A percentile compares a stretch with the other conserved stretches of the same genome.
Conservation (phyloP, 2,113 vertebrate species). For the Festucalex cinctus region DNA sequence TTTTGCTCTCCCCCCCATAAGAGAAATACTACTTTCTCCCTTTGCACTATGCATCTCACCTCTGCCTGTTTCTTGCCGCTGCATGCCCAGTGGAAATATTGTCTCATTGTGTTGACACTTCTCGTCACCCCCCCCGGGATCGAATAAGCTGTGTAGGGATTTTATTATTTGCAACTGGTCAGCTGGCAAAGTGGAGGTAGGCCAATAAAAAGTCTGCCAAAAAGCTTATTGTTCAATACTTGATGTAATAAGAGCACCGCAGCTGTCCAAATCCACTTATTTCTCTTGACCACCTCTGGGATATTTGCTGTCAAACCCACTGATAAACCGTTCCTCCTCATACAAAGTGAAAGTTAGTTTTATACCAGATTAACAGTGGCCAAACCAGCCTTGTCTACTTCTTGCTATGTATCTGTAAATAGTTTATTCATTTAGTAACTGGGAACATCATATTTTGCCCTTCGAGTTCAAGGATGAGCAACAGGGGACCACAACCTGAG, state of each 20-base stretch:
- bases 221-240: slow-evolving; percentile 54
- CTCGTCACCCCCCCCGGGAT: slow-evolving; percentile 51
- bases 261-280: slow-evolving; percentile 9
- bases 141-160: slow-evolving; percentile 57
- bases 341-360: not conserved
- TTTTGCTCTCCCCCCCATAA: slow-evolving; percentile 39
- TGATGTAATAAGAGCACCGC: slow-evolving; percentile 46
- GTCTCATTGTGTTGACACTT: slow-evolving; percentile 66
- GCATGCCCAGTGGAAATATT: slow-evolving; percentile 56
- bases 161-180: slow-evolving; percentile 53
- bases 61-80: slow-evolving; percentile 30
- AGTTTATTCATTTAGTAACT: not conserved
- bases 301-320: slow-evolving; percentile 1
- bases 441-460: not conserved
- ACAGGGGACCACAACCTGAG: too few relatives aligned
- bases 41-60: slow-evolving; percentile 8
- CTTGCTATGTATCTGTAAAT: slow-evolving; percentile 2
- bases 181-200: slow-evolving; percentile 31
- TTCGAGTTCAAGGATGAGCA: too few relatives aligned
- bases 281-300: slow-evolving; percentile 5
- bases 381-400: not conserved
- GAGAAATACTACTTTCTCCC: slow-evolving; percentile 11
- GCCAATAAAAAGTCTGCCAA: slow-evolving; percentile 54
- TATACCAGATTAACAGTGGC: not conserved
- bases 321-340: not conserved